Evolutionary conservation across 2,113 vertebrate species (phyloP).

Genomic region (Pygoscelis antarcticus): DNA sequence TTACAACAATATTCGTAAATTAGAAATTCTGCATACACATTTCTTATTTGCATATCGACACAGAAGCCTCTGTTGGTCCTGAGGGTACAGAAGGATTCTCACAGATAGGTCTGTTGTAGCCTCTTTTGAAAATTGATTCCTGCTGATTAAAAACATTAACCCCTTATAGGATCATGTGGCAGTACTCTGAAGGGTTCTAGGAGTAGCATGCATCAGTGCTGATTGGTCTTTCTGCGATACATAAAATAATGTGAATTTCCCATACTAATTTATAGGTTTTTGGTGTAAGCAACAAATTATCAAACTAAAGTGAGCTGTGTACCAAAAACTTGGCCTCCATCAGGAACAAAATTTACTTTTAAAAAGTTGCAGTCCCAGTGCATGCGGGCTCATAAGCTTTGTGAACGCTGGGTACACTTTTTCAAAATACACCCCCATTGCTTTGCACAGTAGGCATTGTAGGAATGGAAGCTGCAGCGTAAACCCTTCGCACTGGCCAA

Average conservation of each 20-base stretch:
- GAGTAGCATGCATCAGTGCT: not conserved
- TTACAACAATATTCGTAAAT: not conserved
- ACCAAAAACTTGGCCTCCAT: not conserved
- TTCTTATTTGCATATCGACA: not conserved
- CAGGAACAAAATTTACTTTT: not conserved
- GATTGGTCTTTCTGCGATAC: not conserved
- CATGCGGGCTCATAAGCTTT: not conserved
- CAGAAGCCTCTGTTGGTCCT: not conserved
- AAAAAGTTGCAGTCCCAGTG: not conserved
- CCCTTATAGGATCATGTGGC: not conserved
- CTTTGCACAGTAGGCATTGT: not conserved
- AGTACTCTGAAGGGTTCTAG: not conserved
- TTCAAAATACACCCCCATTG: not conserved
- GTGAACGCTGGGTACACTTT: not conserved
- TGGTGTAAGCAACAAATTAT: not conserved
- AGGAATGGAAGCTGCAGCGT: not conserved
- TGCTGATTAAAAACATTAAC: conserved; percentile 1
- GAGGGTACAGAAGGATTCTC: not conserved
- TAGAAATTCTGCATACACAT: not conserved
- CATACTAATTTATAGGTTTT: not conserved
- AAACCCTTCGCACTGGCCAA: not conserved
- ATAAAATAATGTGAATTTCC: not conserved
- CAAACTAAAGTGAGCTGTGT: not conserved
- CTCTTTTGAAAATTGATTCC: not conserved
- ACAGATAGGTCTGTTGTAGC: not conserved